Conservation (phyloP, 2,888 invertebrate genomes). For the Serrognathus titanus region DNA sequence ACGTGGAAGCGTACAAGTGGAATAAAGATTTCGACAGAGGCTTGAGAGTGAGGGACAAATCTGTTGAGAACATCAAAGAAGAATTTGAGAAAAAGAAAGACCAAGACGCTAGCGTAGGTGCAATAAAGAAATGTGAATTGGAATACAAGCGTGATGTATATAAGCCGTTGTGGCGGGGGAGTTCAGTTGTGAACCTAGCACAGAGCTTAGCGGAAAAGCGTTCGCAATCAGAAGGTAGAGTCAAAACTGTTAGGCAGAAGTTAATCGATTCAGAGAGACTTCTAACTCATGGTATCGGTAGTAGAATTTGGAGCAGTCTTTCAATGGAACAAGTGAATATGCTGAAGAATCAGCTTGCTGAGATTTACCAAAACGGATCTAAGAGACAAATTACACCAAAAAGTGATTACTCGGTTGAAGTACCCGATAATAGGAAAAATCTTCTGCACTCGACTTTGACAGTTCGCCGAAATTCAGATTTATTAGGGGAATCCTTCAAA, state of each 20-base stretch:
- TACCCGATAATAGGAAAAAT: conserved; percentile 44
- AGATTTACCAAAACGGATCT: conserved; percentile 64
- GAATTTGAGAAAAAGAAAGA: conserved; percentile 66
- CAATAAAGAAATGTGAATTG: conserved; percentile 46
- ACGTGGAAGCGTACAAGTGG: conserved; percentile 74
- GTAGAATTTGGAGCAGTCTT: conserved; percentile 76
- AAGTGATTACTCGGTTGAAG: conserved; percentile 61
- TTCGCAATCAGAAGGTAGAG: conserved; percentile 48
- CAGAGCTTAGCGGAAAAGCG: conserved; percentile 63
- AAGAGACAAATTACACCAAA: conserved; percentile 24
- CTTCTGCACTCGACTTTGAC: conserved; percentile 35
- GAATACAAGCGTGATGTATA: conserved; percentile 63
- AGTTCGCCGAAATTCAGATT: conserved; percentile 50
- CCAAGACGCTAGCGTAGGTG: conserved; percentile 50
- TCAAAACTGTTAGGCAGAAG: conserved; percentile 35
- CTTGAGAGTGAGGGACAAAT: conserved; percentile 77
- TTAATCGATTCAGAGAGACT: conserved; percentile 38
- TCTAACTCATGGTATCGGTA: conserved; percentile 62
- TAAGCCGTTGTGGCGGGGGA: conserved; percentile 80
- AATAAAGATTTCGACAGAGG: conserved; percentile 71
- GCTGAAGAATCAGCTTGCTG: conserved; percentile 73
- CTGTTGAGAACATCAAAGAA: conserved; percentile 80
- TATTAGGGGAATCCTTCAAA: conserved; percentile 2
- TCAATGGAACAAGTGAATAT: conserved; percentile 80
- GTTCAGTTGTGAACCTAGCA: conserved; percentile 77